Conservation (phyloP, 2,888 invertebrate genomes). For the Drosophila anceps region DNA sequence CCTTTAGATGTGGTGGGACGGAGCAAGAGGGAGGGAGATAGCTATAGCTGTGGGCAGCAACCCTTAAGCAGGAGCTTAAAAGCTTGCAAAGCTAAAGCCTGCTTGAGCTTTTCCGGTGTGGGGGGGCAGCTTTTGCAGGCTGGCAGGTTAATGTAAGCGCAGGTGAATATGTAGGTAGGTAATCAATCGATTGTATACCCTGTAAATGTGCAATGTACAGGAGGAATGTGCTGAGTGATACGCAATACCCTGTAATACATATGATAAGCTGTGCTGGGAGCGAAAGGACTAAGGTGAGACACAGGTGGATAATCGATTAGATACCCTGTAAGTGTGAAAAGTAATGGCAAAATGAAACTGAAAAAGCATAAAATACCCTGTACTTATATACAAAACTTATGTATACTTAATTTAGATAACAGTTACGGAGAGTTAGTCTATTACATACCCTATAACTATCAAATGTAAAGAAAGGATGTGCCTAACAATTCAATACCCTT, state of each 20-base stretch:
- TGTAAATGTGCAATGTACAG: not conserved
- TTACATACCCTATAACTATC: too few species aligned
- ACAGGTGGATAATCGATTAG: not conserved
- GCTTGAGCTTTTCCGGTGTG: not conserved
- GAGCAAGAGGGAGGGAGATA: constrained; percentile 16
- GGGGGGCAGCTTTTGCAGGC: constrained; percentile 1
- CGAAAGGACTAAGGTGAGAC: not conserved
- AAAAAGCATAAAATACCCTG: too few species aligned
- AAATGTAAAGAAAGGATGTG: too few species aligned
- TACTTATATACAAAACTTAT: too few species aligned
- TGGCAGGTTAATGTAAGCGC: constrained; percentile 2
- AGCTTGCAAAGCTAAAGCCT: constrained; percentile 4
- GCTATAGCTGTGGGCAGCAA: constrained; percentile 29
- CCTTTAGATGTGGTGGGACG: not conserved
- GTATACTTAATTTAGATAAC: too few species aligned
- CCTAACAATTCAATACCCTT: too few species aligned
- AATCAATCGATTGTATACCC: constrained; percentile 14
- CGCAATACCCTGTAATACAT: not conserved
- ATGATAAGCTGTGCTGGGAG: not conserved
- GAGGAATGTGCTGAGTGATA: not conserved
- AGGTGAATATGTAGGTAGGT: constrained; percentile 1
- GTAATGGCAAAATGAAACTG: too few species aligned
- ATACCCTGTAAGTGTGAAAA: not conserved
- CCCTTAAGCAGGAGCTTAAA: constrained; percentile 26
- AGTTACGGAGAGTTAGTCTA: too few species aligned